Evolutionary conservation across 2,888 invertebrate species (phyloP), one percentile per base, ranked within the genome.

Genomic region (Amphipyra berbera): DNA sequence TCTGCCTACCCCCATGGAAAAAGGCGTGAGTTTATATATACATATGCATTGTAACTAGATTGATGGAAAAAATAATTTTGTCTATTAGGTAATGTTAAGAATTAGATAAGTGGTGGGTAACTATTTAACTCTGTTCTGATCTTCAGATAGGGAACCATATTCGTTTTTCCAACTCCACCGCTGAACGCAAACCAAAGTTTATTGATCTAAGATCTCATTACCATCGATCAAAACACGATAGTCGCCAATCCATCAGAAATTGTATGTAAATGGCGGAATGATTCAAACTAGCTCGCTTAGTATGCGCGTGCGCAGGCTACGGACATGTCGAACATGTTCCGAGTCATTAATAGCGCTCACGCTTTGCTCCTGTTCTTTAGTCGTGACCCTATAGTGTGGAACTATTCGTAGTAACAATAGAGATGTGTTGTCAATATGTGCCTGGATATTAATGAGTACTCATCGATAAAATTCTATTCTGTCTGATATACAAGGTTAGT

Each of bases 151-250:
- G 21, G 21, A 21, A 21, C 21, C 21, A 21, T 21, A 21, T 1
- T 21, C 33, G 27, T 42, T 53, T 46, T 49, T 6, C 1, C 4
- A 46, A 46, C 12, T n/a, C 1, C 10, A 0, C 6, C 9, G 33
- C 33, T 15, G 46, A 38, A 52, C 30, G 5, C 44, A 9, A 48
- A 30, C 2, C 58, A 73, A 63, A 68, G 78, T 76, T 78, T 78
- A 73, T 78, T 78, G 78, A 78, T 78, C 78, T 73, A 62, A 40
- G 55, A 63, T 73, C 61, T 68, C 64, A 76, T 76, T 67, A 71
- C 56, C 62, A 76, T 73, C 64, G 68, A 64, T 58, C 73, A 72
- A 62, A 71, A 68, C 61, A 73, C 73, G 63, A 78, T 76, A 64
- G 64, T 59, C 47, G 46, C 54, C 56, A 65, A 68, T 55, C 45